A percentile compares a stretch with the other conserved stretches of the same genome.
Conservation (phyloP, 2,113 vertebrate genomes). For the Deroptyus accipitrinus region DNA sequence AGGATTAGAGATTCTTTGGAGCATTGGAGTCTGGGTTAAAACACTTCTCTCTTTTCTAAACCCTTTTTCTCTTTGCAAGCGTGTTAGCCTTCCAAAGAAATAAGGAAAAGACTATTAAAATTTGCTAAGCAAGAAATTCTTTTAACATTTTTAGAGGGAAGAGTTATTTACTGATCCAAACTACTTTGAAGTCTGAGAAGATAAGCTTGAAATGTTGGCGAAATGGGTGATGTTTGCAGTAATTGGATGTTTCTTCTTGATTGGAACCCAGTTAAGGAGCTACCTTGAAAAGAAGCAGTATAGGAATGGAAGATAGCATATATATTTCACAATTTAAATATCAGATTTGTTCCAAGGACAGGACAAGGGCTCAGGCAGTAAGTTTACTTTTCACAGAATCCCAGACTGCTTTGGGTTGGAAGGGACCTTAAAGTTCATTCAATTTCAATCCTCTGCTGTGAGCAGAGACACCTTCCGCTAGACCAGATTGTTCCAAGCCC, state of each 20-base stretch:
- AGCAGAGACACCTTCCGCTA: background rate
- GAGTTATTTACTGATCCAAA: background rate
- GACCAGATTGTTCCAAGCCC: background rate
- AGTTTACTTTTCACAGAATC: background rate
- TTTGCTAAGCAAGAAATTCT: background rate
- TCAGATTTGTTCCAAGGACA: background rate
- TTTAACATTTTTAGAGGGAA: background rate
- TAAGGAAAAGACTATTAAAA: background rate
- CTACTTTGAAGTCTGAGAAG: background rate
- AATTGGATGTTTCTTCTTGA: background rate
- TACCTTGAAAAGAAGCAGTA: background rate
- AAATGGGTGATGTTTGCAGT: background rate
- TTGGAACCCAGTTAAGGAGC: background rate
- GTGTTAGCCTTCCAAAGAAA: background rate
- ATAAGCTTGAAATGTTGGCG: background rate
- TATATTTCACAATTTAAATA: background rate
- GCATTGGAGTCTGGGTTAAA: background rate
- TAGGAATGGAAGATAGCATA: background rate
- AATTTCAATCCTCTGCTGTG: background rate
- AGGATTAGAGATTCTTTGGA: background rate
- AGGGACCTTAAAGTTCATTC: background rate
- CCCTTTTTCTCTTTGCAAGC: background rate
- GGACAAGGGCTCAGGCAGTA: background rate
- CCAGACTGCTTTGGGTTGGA: background rate
- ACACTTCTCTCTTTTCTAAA: background rate